Conservation (phyloP, 1,140 invertebrate genomes). For the Potamilus streckersoni region DNA sequence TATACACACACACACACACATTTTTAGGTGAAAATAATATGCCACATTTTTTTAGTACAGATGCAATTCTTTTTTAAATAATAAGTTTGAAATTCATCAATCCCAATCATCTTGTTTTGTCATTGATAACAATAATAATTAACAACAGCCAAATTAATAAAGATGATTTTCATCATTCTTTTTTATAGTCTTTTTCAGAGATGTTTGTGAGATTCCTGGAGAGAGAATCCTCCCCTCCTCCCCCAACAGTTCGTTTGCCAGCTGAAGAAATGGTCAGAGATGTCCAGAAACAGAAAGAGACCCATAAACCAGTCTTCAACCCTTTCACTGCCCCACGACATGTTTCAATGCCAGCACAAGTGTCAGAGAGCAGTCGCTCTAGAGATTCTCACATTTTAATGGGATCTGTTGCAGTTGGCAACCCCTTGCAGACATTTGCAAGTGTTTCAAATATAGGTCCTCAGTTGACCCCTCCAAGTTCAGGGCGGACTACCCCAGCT, state of each 20-base stretch:
- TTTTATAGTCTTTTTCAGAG: conserved; percentile 78
- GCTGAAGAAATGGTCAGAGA: conserved; percentile 70
- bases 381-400: conserved; percentile 40
- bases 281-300: conserved; percentile 50
- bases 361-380: conserved; percentile 16
- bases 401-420: conserved; percentile 26
- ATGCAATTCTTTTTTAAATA: no score
- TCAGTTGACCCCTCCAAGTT: conserved; percentile 16
- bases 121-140: no score
- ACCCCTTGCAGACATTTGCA: conserved; percentile 35
- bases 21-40: no score
- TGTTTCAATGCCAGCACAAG: conserved; percentile 45
- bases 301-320: conserved; percentile 53
- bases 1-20: no score
- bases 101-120: no score
- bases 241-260: conserved; percentile 73
- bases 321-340: conserved; percentile 64
- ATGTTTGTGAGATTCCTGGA: conserved; percentile 93
- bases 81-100: no score
- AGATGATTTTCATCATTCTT: conserved; percentile 17
- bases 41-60: no score
- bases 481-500: conserved; percentile 30
- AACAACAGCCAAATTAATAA: not conserved
- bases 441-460: conserved; percentile 10
- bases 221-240: conserved; percentile 82